Percentiles rank a stretch among this genome's conserved stretches.
phyloP scores from a whole-genome alignment of 2,797 vertebrate species.

The Gobio occitaniae region DNA sequence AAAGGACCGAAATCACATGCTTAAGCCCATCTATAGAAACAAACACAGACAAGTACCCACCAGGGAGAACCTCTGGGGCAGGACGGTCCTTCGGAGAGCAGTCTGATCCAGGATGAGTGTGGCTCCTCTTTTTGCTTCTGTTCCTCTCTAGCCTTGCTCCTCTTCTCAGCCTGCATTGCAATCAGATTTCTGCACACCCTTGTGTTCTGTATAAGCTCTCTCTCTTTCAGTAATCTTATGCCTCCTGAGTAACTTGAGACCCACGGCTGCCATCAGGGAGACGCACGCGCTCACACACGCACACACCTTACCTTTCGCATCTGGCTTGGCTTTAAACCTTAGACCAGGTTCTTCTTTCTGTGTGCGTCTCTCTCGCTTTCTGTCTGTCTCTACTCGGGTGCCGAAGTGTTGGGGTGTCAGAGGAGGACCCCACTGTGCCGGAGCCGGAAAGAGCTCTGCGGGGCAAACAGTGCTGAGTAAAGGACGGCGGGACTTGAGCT shows the following conservation, averaged over 20 bases:
- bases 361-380: constrained; percentile 68
- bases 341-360: constrained; percentile 22
- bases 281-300: constrained; percentile 39
- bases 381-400: constrained; percentile 62
- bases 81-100: constrained; percentile 34
- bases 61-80: constrained; percentile 26
- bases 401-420: constrained; percentile 59
- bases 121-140: constrained; percentile 34
- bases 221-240: constrained; percentile 80
- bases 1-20: neutral
- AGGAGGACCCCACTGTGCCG: constrained; percentile 68
- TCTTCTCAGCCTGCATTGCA: constrained; percentile 73
- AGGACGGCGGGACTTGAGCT: constrained; percentile 70
- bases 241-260: constrained; percentile 78
- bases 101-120: constrained; percentile 36
- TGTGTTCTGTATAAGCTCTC: constrained; percentile 80
- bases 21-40: neutral
- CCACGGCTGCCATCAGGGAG: constrained; percentile 61
- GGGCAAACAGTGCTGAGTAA: constrained; percentile 68
- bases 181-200: constrained; percentile 76
- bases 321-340: constrained; percentile 65
- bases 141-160: constrained; percentile 51
- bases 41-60: constrained; percentile 41
- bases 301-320: constrained; percentile 60
- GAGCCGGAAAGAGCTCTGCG: constrained; percentile 64